Base-by-base conservation (phyloP, 2,797 vertebrate species). In the Falco peregrinus region DNA sequence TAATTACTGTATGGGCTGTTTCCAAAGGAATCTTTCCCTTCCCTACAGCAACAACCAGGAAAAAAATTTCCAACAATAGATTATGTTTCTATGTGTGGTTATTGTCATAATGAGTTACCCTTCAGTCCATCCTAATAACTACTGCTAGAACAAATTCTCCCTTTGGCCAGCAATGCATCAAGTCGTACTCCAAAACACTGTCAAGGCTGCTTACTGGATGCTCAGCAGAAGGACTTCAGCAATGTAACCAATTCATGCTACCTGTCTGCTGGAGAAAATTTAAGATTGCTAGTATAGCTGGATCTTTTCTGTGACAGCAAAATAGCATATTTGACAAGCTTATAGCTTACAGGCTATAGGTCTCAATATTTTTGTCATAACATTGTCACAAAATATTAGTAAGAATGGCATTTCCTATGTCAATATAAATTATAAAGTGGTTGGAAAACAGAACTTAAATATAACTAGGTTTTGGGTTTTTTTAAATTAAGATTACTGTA, bases 51-150 rank as follows among this genome's bases (percentile, higher is more conserved):
- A 89, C 50, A 96, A 74, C 18, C 35, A 90, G 39, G 47, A 76
- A 39, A 87, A 67, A 88, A 45, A 16, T 12, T 47, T 91, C 87
- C 77, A 91, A 6, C 63, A 63, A 91, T 31, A 93, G 50, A 67
- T 87, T 50, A 64, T 20, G 50, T 82, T 94, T 95, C 89, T 70
- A 94, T 91, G 70, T 71, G 84, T 80, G 82, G 89, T 81, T 93
- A 94, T 8, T 94, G 77, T 96, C 95, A 84, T 73, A 94, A 90
- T 45, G 17, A 74, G 78, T 95, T 87, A 87, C 88, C 74, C 74
- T 95, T 91, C 93, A 87, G 70, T 37, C 67, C 77, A 93, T 70
- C 83, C 48, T 79, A 88, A 85, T 33, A 81, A 73, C 54, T 80
- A 63, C 13, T 90, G 63, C 89, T 93, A 84, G 74, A 86, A 93